Base-by-base conservation (phyloP, 1,140 invertebrate genomes). In the Brachystomella parvula region DNA sequence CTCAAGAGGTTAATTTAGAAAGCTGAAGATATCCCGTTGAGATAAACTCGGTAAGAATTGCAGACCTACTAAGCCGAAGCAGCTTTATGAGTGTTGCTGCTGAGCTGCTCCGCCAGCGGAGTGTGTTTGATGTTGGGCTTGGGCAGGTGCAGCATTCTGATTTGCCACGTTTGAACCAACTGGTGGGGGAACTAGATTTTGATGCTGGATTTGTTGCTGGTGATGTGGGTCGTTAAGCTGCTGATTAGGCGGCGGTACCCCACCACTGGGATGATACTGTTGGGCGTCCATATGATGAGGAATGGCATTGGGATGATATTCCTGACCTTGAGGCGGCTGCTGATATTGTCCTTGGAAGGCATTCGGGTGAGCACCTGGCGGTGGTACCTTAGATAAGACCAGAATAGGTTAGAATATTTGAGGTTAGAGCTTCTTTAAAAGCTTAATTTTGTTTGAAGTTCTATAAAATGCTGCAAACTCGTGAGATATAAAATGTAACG, bases 261-360 rank as follows among this genome's bases (percentile, higher is more conserved):
- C 24, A 29, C 21, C 31, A 58, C 62, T 65, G 21, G 66, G 66
- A 58, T 66, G 65, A 39, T 73, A 65, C 21, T 65, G 69, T 49
- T 63, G 65, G 58, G 35, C 66, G 67, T 56, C 70, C 63, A 30
- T 72, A 65, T 75, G 73, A 61, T 74, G 68, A 19, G 67, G 70
- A 35, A 64, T 64, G 3, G 30, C 35, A 29, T 73, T 19, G 66
- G 67, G 21, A 64, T 73, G 72, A 35, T 71, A 64, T 35, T 49
- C 64, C 24, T 64, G 58, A 9, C 68, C 70, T 63, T 67, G 63
- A 24, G 53, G 47, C 12, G 66, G 56, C 29, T 66, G 53, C 44
- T 60, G 62, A n/a, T 67, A 65, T 26, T 69, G 62, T n/a, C 65
- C 63, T 47, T 63, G 67, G 21, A 63, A 33, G 19, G 24, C 33